A percentile compares a stretch with the other conserved stretches of the same genome.
Conservation (phyloP, 2,113 vertebrate genomes). For the Phylloscopus trochilus region DNA sequence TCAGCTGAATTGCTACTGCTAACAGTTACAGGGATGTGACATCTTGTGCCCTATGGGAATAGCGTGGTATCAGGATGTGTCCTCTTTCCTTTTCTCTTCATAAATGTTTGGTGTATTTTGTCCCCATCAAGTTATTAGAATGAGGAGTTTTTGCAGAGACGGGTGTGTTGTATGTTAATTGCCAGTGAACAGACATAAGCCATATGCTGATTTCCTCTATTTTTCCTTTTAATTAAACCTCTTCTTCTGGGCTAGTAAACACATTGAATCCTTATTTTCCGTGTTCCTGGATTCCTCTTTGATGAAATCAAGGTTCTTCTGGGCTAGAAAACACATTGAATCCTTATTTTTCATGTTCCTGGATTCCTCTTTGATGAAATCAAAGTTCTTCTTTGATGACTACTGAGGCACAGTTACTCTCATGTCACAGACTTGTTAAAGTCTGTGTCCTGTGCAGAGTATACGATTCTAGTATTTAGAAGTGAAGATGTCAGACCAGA, state of each 20-base stretch:
- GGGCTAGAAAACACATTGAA: no score
- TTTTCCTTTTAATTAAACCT: background rate
- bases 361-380: background rate
- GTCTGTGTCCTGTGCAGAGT: background rate
- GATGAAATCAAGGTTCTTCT: background rate
- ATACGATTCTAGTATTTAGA: background rate
- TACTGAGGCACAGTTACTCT: background rate
- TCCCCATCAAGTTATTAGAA: background rate
- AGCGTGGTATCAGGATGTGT: background rate
- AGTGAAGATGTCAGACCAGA: background rate
- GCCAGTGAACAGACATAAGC: background rate
- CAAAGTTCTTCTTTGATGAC: background rate
- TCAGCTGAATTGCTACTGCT: background rate
- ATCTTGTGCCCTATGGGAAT: background rate
- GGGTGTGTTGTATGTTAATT: background rate
- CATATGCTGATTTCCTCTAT: background rate
- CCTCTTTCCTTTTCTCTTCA: background rate
- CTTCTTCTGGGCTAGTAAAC: background rate
- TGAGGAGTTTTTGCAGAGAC: rapidly evolving
- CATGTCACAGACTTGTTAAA: background rate
- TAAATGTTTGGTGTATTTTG: background rate
- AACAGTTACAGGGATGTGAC: background rate
- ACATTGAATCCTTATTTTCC: background rate
- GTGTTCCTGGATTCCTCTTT: background rate
- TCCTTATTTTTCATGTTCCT: background rate